Base-by-base conservation (phyloP, 2,888 invertebrate genomes). In the Agrochola macilenta region DNA sequence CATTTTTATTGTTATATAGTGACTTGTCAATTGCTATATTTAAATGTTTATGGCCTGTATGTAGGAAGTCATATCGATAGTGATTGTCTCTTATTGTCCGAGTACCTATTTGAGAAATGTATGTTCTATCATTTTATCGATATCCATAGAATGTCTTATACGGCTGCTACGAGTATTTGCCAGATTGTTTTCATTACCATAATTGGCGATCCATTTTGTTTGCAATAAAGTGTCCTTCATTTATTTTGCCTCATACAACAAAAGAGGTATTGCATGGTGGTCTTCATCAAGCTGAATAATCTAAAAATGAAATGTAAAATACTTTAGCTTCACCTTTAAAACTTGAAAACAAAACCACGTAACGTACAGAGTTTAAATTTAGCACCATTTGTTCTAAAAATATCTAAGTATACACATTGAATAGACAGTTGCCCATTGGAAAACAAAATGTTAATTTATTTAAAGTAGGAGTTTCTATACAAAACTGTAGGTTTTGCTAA, bases 311-410 rank as follows among this genome's bases (percentile, higher is more conserved):
- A 26, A 26, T 26, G 1, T 5, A 35, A 72, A 12, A n/a, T 49
- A 8, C 12, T 65, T n/a, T 5, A n/a, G 30, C 68, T 35, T 14
- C 3, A 35, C 14, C 30, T 30, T 46, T 26, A 5, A 7, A 26
- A 69, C 26, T 12, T 66, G 17, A 17, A 14, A 49, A 20, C 14
- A 23, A 5, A 17, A 35, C 5, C 35, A 30, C 17, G 30, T 57
- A n/a, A 78, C 63, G 49, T 20, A 20, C 23, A 49, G 12, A 30
- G 11, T n/a, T 52, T 11, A 52, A 30, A 8, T 74, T 80, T 23
- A 81, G 57, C 35, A 68, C n/a, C 26, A 14, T 57, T 82, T 81
- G 61, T 82, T 71, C 26, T 57, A 30, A 64, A 80, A 58, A 46
- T 14, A 23, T 30, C 23, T 26, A 7, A 58, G 35, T 26, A 20